phyloP scores from a whole-genome alignment of 1,140 invertebrate genomes.

The Halesus radiatus region DNA sequence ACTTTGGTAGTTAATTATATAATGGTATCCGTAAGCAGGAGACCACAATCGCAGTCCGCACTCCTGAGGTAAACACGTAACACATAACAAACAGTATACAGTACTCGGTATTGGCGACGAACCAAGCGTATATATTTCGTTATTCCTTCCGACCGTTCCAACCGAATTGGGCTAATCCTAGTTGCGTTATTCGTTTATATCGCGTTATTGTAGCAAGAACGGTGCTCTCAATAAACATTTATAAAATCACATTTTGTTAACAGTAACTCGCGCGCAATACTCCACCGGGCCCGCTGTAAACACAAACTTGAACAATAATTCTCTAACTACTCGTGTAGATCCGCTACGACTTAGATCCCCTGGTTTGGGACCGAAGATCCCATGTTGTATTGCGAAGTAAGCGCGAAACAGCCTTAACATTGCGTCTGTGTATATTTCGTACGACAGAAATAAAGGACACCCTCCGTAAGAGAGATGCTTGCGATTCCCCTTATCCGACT shows the following conservation, averaged over 20 bases:
- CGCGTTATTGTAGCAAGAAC: conserved; percentile 37
- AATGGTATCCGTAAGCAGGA: conserved; percentile 29
- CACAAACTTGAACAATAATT: conserved; percentile 1
- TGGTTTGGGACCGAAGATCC: too few relatives aligned
- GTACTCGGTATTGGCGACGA: conserved; percentile 40
- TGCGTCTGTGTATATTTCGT: conserved; percentile 8
- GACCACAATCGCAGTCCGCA: neutral
- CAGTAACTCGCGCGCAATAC: neutral
- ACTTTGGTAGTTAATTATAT: conserved; percentile 50
- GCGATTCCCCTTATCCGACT: conserved; percentile 1
- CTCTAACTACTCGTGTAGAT: conserved; percentile 18
- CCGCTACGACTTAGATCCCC: neutral
- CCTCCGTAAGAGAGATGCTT: too few relatives aligned
- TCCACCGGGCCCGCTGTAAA: too few relatives aligned
- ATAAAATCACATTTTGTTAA: conserved; percentile 31
- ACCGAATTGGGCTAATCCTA: conserved; percentile 27
- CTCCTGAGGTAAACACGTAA: conserved; percentile 4
- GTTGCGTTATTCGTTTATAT: conserved; percentile 43
- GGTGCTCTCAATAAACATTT: conserved; percentile 40
- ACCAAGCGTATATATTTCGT: conserved; percentile 51
- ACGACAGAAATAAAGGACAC: neutral
- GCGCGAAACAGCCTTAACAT: conserved; percentile 25
- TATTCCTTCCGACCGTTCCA: conserved; percentile 26
- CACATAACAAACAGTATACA: conserved; percentile 15
- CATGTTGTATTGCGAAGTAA: conserved; percentile 5